These are phyloP conservation scores for Lepidurus apus DNA, from an alignment of 1,140 invertebrate species.

Conservation along the genomic window DNA sequence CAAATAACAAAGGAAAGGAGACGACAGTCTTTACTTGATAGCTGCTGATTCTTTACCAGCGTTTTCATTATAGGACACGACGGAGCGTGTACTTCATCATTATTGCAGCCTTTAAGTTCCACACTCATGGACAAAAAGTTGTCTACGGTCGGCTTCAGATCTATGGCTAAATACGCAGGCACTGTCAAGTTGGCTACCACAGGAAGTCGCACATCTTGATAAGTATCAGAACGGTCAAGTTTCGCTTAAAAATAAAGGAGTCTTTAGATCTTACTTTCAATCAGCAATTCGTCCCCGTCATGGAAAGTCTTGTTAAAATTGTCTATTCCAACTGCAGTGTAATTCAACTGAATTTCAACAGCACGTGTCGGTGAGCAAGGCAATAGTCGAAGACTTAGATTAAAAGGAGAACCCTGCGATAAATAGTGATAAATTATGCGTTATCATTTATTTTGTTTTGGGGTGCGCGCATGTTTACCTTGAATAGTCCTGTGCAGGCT, in stretches of 20 bases:
- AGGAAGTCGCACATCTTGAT: slow-evolving; percentile 14
- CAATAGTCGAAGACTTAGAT: not conserved
- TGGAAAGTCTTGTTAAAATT: not conserved
- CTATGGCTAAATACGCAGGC: not conserved
- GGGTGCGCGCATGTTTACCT: not conserved
- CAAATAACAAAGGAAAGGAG: not conserved
- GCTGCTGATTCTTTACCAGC: not conserved
- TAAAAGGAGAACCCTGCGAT: not conserved
- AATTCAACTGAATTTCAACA: not conserved
- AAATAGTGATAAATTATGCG: not conserved
- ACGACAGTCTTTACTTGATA: not conserved
- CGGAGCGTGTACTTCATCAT: not conserved
- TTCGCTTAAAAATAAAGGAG: not conserved
- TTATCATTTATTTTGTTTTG: not conserved
- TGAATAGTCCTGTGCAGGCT: not conserved
- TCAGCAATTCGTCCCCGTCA: not conserved
- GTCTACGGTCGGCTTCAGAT: not conserved
- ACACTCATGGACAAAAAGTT: not conserved
- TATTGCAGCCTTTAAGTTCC: not conserved
- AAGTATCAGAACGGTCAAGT: not conserved
- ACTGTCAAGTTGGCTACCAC: slow-evolving; percentile 6
- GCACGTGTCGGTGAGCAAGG: not conserved
- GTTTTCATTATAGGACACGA: not conserved
- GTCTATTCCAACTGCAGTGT: not conserved
- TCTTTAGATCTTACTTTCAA: not conserved